A percentile compares a stretch with the other conserved stretches of the same genome.
These are phyloP conservation scores for Perognathus longimembris DNA, from an alignment of 2,113 vertebrate species.

Conservation along the genomic window DNA sequence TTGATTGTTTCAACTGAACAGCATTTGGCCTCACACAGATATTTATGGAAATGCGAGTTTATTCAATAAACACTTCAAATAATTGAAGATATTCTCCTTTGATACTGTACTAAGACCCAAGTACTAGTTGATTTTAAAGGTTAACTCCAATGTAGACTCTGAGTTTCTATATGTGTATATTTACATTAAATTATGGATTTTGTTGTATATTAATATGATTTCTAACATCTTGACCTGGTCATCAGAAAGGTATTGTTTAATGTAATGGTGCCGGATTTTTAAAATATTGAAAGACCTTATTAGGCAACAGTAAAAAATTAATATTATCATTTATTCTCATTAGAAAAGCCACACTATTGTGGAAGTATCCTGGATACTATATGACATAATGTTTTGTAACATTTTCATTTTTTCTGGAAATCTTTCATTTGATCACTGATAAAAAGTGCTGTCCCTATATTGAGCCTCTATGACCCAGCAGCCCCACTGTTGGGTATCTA, in stretches of 20 bases:
- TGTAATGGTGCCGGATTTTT: not conserved
- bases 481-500: no score
- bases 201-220: not conserved
- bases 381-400: not conserved
- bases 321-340: not conserved
- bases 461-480: no score
- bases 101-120: not conserved
- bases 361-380: not conserved
- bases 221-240: not conserved
- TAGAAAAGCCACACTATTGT: not conserved
- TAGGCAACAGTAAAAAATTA: not conserved
- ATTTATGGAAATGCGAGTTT: not conserved
- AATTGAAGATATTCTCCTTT: not conserved
- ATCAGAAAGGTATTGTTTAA: not conserved
- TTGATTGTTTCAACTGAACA: not conserved
- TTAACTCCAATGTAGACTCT: not conserved
- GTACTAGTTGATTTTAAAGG: not conserved
- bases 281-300: not conserved
- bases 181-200: not conserved
- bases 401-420: not conserved
- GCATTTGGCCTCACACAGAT: not conserved
- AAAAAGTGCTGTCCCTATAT: no score
- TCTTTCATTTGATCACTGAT: not conserved
- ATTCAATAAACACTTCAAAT: slow-evolving; percentile 4
- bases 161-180: not conserved